Evolutionary conservation across 64 coral and sea anemone genomes (phyloP).

Genomic region (Catalaphyllia jardinei): DNA sequence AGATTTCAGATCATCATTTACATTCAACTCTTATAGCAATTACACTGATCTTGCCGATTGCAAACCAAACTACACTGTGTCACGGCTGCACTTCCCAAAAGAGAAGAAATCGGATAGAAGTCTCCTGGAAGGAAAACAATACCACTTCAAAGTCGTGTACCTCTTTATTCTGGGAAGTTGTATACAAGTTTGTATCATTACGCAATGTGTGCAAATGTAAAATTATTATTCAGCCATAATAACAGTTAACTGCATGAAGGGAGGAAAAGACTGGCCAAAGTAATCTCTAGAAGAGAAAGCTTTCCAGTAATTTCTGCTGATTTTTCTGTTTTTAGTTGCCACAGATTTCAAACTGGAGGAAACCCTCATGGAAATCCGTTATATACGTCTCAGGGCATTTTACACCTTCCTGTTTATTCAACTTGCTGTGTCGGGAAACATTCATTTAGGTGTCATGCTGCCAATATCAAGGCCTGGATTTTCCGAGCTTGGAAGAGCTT

Average conservation of each 20-base stretch:
- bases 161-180: no score
- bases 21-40: no score
- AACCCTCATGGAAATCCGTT: not conserved
- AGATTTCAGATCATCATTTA: no score
- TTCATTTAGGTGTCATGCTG: constrained; percentile 51
- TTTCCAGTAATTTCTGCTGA: not conserved
- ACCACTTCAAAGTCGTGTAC: no score
- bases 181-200: no score
- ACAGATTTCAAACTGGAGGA: not conserved
- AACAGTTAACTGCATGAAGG: not conserved
- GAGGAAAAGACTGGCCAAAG: not conserved
- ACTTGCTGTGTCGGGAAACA: not conserved
- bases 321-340: not conserved
- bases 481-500: constrained; percentile 54
- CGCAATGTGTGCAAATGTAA: no score
- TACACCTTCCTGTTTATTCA: not conserved
- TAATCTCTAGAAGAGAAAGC: not conserved
- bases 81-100: no score
- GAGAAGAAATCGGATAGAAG: no score
- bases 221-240: no score
- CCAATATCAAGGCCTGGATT: constrained; percentile 44
- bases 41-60: no score
- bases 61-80: no score
- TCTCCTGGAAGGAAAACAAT: no score
- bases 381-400: not conserved